Evolutionary conservation across 2,797 vertebrate species (phyloP).

Genomic region (Cetoscarus ocellatus): DNA sequence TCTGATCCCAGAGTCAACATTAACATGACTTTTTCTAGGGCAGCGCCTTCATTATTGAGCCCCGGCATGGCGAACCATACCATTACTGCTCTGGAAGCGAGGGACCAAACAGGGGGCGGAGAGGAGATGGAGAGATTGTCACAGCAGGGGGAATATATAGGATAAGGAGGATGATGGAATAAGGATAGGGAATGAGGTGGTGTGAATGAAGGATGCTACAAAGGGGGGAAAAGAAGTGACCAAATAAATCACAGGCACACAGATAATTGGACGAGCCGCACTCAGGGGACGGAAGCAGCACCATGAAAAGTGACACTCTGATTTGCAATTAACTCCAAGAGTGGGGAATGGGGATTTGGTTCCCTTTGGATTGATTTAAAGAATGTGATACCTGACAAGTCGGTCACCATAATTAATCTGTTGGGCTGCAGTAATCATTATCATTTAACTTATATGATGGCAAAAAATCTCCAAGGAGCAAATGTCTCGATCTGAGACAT

Average conservation of each 20-base stretch:
- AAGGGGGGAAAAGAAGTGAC: constrained; percentile 64
- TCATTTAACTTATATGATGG: constrained; percentile 61
- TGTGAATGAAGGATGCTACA: constrained; percentile 60
- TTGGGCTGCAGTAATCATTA: constrained; percentile 54
- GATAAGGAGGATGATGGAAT: constrained; percentile 62
- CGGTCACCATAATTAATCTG: constrained; percentile 63
- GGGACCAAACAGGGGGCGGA: constrained; percentile 12
- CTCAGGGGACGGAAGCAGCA: constrained; percentile 61
- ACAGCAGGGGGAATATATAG: constrained; percentile 22
- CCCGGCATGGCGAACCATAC: constrained; percentile 51
- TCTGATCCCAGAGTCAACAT: constrained; percentile 73
- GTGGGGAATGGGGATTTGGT: constrained; percentile 56
- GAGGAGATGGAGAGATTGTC: constrained; percentile 57
- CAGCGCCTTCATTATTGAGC: constrained; percentile 69
- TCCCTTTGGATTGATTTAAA: constrained; percentile 69
- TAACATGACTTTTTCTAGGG: constrained; percentile 70
- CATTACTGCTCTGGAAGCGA: constrained; percentile 59
- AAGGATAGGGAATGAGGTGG: constrained; percentile 33
- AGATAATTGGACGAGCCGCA: constrained; percentile 76
- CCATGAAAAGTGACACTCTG: constrained; percentile 72
- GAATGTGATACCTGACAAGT: constrained; percentile 68
- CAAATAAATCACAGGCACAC: constrained; percentile 78
- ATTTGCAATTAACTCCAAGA: constrained; percentile 79
- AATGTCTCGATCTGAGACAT: constrained; percentile 32
- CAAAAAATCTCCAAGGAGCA: constrained; percentile 9